Percentiles rank a stretch among this genome's conserved stretches.
Conservation (phyloP, 2,797 vertebrate species). For the Notolepis coatsorum region DNA sequence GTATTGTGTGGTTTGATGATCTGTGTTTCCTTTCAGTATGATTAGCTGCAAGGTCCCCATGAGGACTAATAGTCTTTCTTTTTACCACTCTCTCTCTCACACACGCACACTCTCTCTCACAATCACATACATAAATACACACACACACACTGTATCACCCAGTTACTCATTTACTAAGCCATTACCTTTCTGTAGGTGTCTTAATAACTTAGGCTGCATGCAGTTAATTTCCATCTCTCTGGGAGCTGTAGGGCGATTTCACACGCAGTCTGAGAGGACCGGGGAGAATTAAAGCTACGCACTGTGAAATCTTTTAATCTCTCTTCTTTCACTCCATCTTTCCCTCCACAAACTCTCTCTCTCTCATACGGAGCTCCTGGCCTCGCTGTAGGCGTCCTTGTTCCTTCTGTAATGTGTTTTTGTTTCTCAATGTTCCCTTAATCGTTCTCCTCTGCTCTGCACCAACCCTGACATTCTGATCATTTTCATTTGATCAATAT, state of each 20-base stretch:
- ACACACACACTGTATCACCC: background rate
- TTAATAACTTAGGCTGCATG: conserved; percentile 37
- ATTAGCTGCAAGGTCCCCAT: no score
- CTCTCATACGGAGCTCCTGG: conserved; percentile 9
- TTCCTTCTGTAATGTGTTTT: conserved; percentile 12
- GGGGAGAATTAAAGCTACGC: conserved; percentile 36
- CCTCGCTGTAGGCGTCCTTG: background rate
- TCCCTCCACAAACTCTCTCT: background rate
- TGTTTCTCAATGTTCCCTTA: background rate
- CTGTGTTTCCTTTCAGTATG: no score
- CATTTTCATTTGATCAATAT: background rate
- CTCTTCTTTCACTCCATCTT: background rate
- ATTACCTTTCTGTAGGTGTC: conserved; percentile 31
- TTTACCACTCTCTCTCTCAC: conserved; percentile 9
- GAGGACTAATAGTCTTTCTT: no score
- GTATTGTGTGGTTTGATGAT: no score
- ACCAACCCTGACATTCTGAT: no score
- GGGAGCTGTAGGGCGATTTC: conserved; percentile 30
- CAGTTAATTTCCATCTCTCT: conserved; percentile 38
- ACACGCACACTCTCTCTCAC: background rate
- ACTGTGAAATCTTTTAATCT: conserved; percentile 38
- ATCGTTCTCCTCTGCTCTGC: conserved; percentile 3
- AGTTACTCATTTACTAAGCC: conserved; percentile 10
- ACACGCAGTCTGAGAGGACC: conserved; percentile 21
- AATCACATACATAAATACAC: background rate